Evolutionary conservation across 2,113 vertebrate species (phyloP), one percentile per base, ranked within the genome.

Genomic region (Hyperopisus bebe): DNA sequence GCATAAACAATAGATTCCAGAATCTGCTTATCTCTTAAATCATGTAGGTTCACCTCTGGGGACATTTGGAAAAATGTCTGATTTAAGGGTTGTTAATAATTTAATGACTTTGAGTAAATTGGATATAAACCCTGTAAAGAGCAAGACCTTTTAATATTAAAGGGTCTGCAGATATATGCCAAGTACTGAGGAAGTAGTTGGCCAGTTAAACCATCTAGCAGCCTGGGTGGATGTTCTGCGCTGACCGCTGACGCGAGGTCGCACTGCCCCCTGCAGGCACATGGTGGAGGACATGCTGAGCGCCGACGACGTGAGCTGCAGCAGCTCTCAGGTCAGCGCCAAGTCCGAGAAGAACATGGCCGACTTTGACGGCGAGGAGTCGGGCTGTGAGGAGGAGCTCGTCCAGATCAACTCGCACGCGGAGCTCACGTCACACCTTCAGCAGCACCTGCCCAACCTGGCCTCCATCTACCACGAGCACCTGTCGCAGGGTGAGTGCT

Each of bases 301-400:
- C 82, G 98, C 98, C 3, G 98, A 99, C 89, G 98, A 99, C 87
- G 98, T 99, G 91, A 99, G 98, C 94, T 99, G 98, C 93, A 99
- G 98, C 95, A 99, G 98, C 94, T 99, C 98, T 39, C 98, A 99
- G 96, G 98, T 99, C 94, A 99, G 98, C 93, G 98, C 98, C 92
- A 99, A 99, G 94, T 99, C 98, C 0, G 98, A 99, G 95, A 99
- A 99, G 95, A 99, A 99, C 91, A 99, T 99, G 98, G 98, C 98
- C 10, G 98, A 99, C 94, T 99, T 99, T 90, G 98, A 99, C 89
- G 98, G 98, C 2, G 98, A 99, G 90, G 98, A 99, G 92, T 99
- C 98, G 24, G 98, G 98, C 90, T 99, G 98, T 83, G 98, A 99
- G 95, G 98, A 99, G 93, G 98, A 99, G 91, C 96, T 99, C 35